Base-by-base conservation (phyloP, 2,888 invertebrate species). In the Rhyacophila evoluta region DNA sequence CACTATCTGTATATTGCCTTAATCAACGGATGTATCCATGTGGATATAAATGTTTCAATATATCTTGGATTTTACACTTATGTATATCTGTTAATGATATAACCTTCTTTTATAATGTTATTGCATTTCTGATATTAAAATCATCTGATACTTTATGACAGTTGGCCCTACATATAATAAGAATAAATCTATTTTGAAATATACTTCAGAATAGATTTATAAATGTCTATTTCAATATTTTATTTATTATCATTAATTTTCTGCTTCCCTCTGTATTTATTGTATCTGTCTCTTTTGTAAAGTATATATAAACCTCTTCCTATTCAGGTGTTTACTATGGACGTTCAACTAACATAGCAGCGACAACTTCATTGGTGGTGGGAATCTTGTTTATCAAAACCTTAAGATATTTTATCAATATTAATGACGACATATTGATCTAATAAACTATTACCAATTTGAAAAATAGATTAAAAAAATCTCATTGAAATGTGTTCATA, bases 251-350 rank as follows among this genome's bases (percentile, higher is more conserved):
- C 41, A 41, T 41, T 41, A 41, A 3, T 33, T 55, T 55, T 19
- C 55, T 19, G 25, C 55, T 55, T 8, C 19, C 25, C 25, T 55
- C 19, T 55, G 41, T 41, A 55, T 55, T 27, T 75, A 75, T n/a
- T 75, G 69, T 75, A 75, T 38, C 37, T 75, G 69, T 78, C 71
- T 78, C 75, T 70, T 74, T 73, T 79, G 38, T 37, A 73, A 77
- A 67, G 69, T 76, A 79, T 79, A 74, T 37, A 73, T 79, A 27
- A 36, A 78, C 25, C 71, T 82, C 74, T 74, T 79, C 81, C 81
- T 79, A 82, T 82, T 68, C 78, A 82, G 82, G 82, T 82, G 68
- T 37, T 38, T 81, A 73, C 81, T 77, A 72, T 76, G 80, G 78
- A 77, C 39, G 75, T 70, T 74, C 73, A 33, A 72, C 81, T 33